A percentile compares a stretch with the other conserved stretches of the same genome.
These are phyloP conservation scores for Cryptoprocta ferox DNA, from an alignment of 2,797 vertebrate species.

Conservation along the genomic window DNA sequence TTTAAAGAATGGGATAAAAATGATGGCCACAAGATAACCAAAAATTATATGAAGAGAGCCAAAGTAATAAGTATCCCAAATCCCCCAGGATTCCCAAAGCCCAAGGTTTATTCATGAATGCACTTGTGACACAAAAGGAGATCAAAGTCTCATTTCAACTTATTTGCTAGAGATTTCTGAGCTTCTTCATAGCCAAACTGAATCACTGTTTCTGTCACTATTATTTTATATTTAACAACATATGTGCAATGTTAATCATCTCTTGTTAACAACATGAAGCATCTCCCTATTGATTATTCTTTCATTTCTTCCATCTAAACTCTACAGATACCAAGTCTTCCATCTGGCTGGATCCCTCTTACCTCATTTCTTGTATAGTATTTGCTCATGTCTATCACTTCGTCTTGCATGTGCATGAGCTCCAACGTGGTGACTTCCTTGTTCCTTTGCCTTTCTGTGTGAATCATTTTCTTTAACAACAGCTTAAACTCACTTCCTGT, in stretches of 20 bases:
- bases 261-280: neutral
- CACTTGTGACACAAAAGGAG: neutral
- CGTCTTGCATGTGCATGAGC: too few species aligned
- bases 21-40: neutral
- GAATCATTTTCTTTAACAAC: neutral
- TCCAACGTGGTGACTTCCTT: too few species aligned
- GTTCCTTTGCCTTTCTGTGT: too few species aligned
- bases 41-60: neutral
- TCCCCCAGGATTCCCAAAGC: neutral
- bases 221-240: neutral
- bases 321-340: neutral
- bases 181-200: neutral
- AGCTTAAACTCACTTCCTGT: neutral
- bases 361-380: neutral
- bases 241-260: neutral
- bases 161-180: neutral
- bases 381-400: neutral
- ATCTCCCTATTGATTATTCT: neutral
- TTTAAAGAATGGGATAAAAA: neutral
- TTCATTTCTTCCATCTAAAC: neutral
- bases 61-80: neutral
- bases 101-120: neutral
- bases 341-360: neutral
- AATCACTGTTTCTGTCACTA: neutral
- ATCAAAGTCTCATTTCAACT: slow-evolving; percentile 20